Evolutionary conservation across 2,888 invertebrate species (phyloP).

Genomic region (Cancer borealis): DNA sequence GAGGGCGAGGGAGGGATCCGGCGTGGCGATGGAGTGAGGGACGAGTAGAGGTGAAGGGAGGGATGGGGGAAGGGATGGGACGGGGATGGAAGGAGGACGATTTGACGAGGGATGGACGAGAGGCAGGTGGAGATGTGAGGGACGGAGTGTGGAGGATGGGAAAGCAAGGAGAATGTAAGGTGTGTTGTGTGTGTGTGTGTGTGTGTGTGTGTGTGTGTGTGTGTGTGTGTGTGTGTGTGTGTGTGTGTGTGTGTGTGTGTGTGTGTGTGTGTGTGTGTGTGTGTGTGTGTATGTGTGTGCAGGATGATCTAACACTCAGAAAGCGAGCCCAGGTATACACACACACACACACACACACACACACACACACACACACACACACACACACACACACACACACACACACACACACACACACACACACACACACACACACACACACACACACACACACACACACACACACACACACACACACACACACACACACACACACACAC

Average conservation of each 20-base stretch:
- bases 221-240: constrained; percentile 25
- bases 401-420: constrained; percentile 5
- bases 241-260: constrained; percentile 32
- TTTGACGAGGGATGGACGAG: constrained; percentile 3
- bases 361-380: neutral
- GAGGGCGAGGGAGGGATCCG: neutral
- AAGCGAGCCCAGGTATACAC: neutral
- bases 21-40: constrained; percentile 27
- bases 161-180: constrained; percentile 18
- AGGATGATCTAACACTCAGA: neutral
- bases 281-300: neutral
- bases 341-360: constrained; percentile 20
- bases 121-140: neutral
- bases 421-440: too few relatives aligned
- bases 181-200: neutral
- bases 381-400: constrained; percentile 38
- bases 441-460: constrained; percentile 20
- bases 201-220: constrained; percentile 21
- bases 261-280: too few relatives aligned
- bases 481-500: constrained; percentile 20
- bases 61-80: neutral
- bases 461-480: neutral
- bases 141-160: neutral
- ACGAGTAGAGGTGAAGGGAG: neutral
- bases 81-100: neutral